phyloP scores from a whole-genome alignment of 2,113 vertebrate species.

The Chaetops frenatus region DNA sequence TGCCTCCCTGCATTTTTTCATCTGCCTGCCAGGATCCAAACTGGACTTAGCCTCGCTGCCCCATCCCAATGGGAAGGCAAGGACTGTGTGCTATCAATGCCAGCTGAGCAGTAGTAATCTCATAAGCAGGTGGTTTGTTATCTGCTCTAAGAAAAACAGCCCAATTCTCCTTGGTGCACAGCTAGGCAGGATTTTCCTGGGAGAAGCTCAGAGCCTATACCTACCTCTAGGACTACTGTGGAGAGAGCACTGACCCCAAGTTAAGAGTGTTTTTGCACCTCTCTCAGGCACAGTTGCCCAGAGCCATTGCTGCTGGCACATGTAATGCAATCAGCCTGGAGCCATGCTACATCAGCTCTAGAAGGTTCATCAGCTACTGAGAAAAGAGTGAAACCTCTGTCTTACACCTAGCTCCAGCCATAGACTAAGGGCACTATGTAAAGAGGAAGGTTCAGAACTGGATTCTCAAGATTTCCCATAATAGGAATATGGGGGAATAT shows the following conservation, averaged over 20 bases:
- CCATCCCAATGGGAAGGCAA: neutral
- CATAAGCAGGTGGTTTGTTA: neutral
- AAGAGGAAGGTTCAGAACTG: neutral
- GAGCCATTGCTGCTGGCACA: neutral
- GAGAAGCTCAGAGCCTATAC: neutral
- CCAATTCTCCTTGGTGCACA: neutral
- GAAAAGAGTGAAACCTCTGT: neutral
- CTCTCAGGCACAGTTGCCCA: neutral
- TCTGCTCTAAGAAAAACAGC: neutral
- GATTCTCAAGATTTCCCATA: neutral
- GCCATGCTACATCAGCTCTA: neutral
- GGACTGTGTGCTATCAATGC: neutral
- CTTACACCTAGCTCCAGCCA: neutral
- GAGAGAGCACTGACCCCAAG: neutral
- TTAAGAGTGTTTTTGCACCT: neutral
- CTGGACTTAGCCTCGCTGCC: neutral
- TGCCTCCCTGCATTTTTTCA: neutral
- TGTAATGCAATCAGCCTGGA: neutral
- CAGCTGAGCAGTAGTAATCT: neutral
- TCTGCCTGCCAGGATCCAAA: neutral
- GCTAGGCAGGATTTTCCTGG: neutral
- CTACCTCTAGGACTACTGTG: neutral
- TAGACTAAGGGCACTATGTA: neutral
- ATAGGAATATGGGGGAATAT: neutral
- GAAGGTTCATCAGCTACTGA: neutral